Conservation (phyloP, 2,888 invertebrate genomes). For the Phlogophora meticulosa region DNA sequence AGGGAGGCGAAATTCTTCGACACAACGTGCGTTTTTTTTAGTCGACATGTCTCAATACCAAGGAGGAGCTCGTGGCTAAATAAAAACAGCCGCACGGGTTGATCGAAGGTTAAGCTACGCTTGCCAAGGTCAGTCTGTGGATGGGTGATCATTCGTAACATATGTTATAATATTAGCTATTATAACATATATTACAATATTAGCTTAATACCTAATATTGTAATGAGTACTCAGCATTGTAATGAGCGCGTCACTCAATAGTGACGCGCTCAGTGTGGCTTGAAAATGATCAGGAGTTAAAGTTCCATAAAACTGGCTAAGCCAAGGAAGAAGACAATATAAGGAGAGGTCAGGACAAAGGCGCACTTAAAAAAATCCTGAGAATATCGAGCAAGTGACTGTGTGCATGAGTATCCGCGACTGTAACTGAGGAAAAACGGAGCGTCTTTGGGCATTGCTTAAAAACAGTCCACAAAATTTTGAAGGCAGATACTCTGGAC, state of each 20-base stretch:
- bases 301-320: constrained; percentile 19
- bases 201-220: no score
- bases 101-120: no score
- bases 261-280: constrained; percentile 7
- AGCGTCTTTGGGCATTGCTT: constrained; percentile 12
- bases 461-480: constrained; percentile 10
- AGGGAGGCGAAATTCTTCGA: neutral
- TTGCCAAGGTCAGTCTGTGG: no score
- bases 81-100: no score
- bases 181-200: no score
- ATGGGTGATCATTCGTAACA: no score
- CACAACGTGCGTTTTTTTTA: neutral
- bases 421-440: constrained; percentile 1
- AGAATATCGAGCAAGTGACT: constrained; percentile 13
- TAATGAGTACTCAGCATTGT: no score
- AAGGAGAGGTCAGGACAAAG: constrained; percentile 3
- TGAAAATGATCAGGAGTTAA: constrained; percentile 12
- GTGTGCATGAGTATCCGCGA: neutral
- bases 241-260: no score
- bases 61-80: no score
- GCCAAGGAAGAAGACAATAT: neutral
- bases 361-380: neutral
- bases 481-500: constrained; percentile 6
- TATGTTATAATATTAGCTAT: no score
- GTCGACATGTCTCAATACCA: neutral